Base-by-base conservation (phyloP, 2,113 vertebrate species). In the Danionella cerebrum region DNA sequence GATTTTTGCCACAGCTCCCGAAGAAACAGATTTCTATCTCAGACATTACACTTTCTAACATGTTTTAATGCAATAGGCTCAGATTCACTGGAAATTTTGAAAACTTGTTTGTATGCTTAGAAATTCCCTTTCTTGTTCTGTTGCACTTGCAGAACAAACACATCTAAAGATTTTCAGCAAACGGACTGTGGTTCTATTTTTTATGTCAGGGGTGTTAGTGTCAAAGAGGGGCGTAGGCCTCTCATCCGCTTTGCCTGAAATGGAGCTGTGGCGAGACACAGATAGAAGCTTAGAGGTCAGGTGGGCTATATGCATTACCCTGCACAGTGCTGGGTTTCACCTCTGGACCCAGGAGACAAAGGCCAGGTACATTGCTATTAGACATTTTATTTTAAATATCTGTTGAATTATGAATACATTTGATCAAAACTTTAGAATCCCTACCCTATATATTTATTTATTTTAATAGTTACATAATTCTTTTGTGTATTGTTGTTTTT, bases 301-400 rank as follows among this genome's bases (percentile, higher is more conserved):
- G 41, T 27, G 59, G 65, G 71, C 36, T 69, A 60, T 71, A 69
- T 76, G 65, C 48, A 65, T 71, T 66, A 75, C 70, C 41, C 54
- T 52, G 39, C 31, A 50, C 42, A 27, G 66, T 66, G 67, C 63
- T 48, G 44, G 65, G 65, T 75, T 73, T 70, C 66, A 72, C 67
- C 63, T 54, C 67, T 36, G n/a, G 62, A 66, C 62, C 57, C 18
- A 31, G 38, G 21, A 55, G 55, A 44, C 47, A 60, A 39, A 16
- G 29, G 47, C 64, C 47, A 16, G 41, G 18, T 19, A 24, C 25
- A 31, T 22, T 16, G 27, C 41, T 51, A 44, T 36, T 29, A 13
- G 7, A 25, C 54, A 4, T 9, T 36, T 31, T 12, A 27, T 44
- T 22, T 27, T 5, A 39, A 31, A 29, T 45, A 12, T 60, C 31